Evolutionary conservation across 2,113 vertebrate species (phyloP).

Genomic region (Panthera uncia): DNA sequence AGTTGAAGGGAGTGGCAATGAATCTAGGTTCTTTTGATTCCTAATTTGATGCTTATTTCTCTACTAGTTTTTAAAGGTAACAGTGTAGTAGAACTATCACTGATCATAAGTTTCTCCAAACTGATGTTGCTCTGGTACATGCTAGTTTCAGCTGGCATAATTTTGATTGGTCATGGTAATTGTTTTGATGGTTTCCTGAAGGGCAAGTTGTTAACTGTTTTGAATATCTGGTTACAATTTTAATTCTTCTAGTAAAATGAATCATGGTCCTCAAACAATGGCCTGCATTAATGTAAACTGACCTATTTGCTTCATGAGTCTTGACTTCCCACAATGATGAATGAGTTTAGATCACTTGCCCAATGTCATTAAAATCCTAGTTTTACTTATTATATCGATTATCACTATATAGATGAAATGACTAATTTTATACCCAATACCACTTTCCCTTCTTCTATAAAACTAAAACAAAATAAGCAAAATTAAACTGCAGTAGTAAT

Average conservation of each 20-base stretch:
- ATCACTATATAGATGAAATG: not conserved
- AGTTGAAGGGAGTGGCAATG: not conserved
- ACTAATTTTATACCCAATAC: not conserved
- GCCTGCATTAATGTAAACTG: not conserved
- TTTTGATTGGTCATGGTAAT: not conserved
- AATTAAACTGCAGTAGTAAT: not conserved
- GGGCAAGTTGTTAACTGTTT: not conserved
- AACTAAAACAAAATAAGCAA: not conserved
- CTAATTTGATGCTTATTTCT: not conserved
- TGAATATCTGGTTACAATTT: not conserved
- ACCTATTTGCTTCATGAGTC: not conserved
- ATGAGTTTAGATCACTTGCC: not conserved
- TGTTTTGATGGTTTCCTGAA: not conserved
- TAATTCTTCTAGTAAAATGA: not conserved
- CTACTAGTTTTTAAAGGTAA: not conserved
- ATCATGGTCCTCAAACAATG: not conserved
- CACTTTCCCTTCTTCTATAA: not conserved
- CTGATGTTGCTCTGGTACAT: not conserved
- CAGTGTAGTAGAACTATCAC: not conserved
- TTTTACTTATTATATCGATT: not conserved
- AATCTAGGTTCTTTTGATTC: not conserved
- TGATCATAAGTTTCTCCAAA: not conserved
- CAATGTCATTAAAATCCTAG: not conserved
- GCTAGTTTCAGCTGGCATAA: not conserved
- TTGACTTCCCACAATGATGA: not conserved